These are phyloP conservation scores for Channa maculata DNA, from an alignment of 2,113 vertebrate species.

Conservation along the genomic window DNA sequence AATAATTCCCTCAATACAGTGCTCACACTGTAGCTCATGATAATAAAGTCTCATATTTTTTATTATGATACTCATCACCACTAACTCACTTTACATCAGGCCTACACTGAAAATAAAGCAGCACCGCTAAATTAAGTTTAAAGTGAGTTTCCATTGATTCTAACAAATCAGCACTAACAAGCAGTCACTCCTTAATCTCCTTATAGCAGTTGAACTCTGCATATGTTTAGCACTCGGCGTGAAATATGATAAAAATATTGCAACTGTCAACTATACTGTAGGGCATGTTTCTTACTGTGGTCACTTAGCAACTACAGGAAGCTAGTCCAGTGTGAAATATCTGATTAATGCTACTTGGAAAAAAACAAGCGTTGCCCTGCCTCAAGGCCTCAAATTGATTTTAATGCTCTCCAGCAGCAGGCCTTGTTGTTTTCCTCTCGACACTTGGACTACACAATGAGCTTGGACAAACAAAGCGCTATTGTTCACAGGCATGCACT, in stretches of 20 bases:
- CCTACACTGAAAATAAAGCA: neutral
- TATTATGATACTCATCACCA: neutral
- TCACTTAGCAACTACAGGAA: constrained; percentile 37
- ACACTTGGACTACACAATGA: constrained; percentile 33
- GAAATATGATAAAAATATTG: neutral
- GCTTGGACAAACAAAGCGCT: constrained; percentile 35
- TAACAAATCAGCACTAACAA: neutral
- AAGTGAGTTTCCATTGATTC: constrained; percentile 13
- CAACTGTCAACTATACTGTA: constrained; percentile 1
- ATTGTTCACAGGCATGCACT: constrained; percentile 60
- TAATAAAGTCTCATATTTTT: neutral
- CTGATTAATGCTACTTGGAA: neutral
- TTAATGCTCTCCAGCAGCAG: constrained; percentile 11
- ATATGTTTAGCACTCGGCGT: neutral
- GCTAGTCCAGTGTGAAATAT: constrained; percentile 7
- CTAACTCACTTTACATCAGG: neutral
- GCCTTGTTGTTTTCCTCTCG: constrained; percentile 45
- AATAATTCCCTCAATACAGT: neutral
- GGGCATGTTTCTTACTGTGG: neutral
- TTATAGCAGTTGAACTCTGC: neutral
- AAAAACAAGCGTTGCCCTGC: neutral
- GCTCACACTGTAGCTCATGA: neutral
- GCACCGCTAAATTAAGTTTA: neutral
- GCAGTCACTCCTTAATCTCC: neutral
- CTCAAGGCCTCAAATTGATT: constrained; percentile 35